A percentile compares a stretch with the other conserved stretches of the same genome.
These are phyloP conservation scores for Monochamus alternatus DNA, from an alignment of 2,888 invertebrate genomes.

Conservation along the genomic window DNA sequence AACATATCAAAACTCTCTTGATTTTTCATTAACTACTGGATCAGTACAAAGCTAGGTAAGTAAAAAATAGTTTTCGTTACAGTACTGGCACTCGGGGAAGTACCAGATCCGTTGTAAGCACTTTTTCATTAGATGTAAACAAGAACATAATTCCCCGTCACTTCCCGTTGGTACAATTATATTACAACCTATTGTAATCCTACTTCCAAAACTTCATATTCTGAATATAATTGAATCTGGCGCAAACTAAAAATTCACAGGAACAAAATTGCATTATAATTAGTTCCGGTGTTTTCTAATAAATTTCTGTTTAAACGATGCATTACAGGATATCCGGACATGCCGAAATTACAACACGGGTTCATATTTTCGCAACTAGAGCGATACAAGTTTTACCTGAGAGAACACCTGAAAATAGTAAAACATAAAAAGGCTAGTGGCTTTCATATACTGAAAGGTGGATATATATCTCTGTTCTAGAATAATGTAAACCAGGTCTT, in stretches of 20 bases:
- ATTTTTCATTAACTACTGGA: too few species aligned
- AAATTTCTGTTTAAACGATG: constrained; percentile 28
- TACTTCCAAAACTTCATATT: constrained; percentile 17
- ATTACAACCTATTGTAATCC: neutral
- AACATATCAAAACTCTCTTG: too few species aligned
- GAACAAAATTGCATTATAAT: constrained; percentile 33
- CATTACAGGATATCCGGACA: constrained; percentile 33
- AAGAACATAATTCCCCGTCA: too few species aligned
- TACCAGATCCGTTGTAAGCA: too few species aligned
- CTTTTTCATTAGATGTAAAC: too few species aligned
- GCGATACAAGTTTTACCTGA: constrained; percentile 30
- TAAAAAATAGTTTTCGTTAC: too few species aligned
- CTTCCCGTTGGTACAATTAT: too few species aligned
- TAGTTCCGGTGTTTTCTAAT: constrained; percentile 32
- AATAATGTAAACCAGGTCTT: constrained; percentile 6
- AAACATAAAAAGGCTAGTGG: constrained; percentile 22
- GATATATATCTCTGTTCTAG: constrained; percentile 7
- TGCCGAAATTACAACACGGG: constrained; percentile 19
- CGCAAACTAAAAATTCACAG: constrained; percentile 9
- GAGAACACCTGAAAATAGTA: constrained; percentile 18
- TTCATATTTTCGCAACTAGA: constrained; percentile 28
- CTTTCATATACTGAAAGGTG: constrained; percentile 25
- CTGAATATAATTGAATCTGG: constrained; percentile 17
- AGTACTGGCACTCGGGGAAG: too few species aligned
- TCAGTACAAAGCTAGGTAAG: too few species aligned